Evolutionary conservation across 1,140 invertebrate genomes (phyloP), one percentile per base, ranked within the genome.

Genomic region (Lutraria rhynchaena): DNA sequence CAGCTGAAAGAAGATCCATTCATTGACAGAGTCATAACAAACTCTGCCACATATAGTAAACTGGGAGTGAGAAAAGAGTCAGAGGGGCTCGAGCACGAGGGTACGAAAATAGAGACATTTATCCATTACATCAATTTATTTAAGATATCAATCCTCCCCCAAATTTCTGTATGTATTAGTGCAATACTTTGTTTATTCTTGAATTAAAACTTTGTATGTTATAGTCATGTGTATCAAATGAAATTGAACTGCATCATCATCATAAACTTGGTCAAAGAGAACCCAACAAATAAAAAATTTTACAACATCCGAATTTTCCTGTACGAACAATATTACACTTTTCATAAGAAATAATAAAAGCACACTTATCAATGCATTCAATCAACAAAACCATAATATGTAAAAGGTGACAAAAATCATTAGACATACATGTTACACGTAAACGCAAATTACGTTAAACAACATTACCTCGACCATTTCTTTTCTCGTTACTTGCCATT

Each of bases 401-500:
- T 41, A 15, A 41, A 41, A 41, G 37, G 15, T 41, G 37, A 15
- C 5, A 15, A 7, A 15, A 7, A 41, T 5, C 5, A 5, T 7
- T 41, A 7, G 37, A 41, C 37, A 15, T 5, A 5, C 5, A 41
- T 15, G 37, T 7, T 41, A 7, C 37, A 41, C 5, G 37, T 7
- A 41, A 41, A 41, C 15, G 15, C 5, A 4, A 53, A 5, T 53
- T 24, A 9, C 19, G 17, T 24, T 5, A 46, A 46, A 46, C 44
- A 46, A 7, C 9, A 7, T 33, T 63, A 69, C 65, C 65, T 69
- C 65, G 37, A 44, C 15, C 44, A 69, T 69, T 69, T 69, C 65
- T 69, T 69, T 44, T 49, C 51, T 37, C 41, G 44, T 33, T 69
- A 15, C 44, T 69, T 7, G 65, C 65, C 65, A 69, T 69, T 46